Evolutionary conservation across 2,797 vertebrate species (phyloP).

Genomic region (Euphonia xanthogaster): DNA sequence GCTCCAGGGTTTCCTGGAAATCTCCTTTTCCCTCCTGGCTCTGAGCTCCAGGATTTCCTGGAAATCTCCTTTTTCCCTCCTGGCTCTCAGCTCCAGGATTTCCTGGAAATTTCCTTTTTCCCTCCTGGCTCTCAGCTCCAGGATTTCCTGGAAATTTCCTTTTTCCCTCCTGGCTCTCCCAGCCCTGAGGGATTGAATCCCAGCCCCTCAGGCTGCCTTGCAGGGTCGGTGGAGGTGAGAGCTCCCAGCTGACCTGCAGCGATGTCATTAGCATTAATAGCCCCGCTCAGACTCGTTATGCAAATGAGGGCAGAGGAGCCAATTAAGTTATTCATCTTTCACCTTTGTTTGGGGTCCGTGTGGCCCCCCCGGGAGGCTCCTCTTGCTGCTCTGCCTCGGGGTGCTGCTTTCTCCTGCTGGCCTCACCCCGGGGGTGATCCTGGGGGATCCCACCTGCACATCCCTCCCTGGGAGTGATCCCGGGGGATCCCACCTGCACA

Average conservation of each 20-base stretch:
- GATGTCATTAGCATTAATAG: neutral
- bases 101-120: too few relatives aligned
- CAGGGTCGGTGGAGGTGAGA: neutral
- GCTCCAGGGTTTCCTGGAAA: neutral
- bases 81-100: too few relatives aligned
- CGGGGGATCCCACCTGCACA: too few relatives aligned
- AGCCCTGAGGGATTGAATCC: too few relatives aligned
- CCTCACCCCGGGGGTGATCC: neutral
- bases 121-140: accelerated
- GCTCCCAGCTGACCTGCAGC: neutral
- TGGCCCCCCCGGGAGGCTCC: neutral
- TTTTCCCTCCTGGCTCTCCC: too few relatives aligned
- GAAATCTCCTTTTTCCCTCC: too few relatives aligned
- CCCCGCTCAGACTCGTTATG: neutral
- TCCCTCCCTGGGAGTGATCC: too few relatives aligned
- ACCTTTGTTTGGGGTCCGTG: constrained; percentile 4
- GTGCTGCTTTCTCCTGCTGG: neutral
- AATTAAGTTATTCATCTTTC: constrained; percentile 31
- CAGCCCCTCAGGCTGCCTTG: neutral
- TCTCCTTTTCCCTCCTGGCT: too few relatives aligned
- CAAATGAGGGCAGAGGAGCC: neutral
- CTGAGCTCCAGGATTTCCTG: too few relatives aligned
- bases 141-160: neutral
- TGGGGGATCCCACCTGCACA: too few relatives aligned
- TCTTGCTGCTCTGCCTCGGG: neutral